Conservation (phyloP, 2,113 vertebrate species). For the Cygnus buccinator region DNA sequence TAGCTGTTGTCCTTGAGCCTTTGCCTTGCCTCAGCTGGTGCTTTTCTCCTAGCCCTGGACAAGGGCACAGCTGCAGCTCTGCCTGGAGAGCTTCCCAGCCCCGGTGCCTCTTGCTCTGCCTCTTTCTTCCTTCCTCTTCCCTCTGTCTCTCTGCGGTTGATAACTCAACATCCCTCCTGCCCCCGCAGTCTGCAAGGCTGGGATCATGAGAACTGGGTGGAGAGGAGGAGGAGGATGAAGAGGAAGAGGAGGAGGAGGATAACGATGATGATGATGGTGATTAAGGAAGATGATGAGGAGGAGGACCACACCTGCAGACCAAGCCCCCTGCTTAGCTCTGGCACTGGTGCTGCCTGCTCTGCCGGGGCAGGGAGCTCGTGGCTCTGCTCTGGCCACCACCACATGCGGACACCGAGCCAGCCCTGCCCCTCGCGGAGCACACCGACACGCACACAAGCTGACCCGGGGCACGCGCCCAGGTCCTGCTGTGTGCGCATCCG, state of each 20-base stretch:
- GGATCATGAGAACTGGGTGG: not conserved
- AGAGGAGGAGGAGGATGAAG: not conserved
- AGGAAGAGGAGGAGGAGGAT: too few relatives aligned
- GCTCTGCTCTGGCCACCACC: too few relatives aligned
- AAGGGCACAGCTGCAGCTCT: not conserved
- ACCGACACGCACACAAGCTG: too few relatives aligned
- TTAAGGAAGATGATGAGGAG: too few relatives aligned
- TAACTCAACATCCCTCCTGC: not conserved
- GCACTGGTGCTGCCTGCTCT: not conserved
- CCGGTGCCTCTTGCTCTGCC: not conserved
- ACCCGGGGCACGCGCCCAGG: too few relatives aligned
- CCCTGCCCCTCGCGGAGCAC: too few relatives aligned
- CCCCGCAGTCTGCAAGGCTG: fast-evolving
- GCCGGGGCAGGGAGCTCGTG: not conserved
- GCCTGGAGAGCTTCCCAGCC: fast-evolving
- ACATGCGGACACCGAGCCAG: too few relatives aligned
- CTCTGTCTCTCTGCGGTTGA: fast-evolving
- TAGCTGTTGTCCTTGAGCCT: not conserved
- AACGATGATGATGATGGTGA: too few relatives aligned
- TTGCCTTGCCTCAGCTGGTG: not conserved
- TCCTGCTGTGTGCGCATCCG: too few relatives aligned
- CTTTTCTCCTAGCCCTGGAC: not conserved
- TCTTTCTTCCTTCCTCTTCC: not conserved
- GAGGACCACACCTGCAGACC: not conserved
- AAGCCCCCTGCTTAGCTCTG: not conserved